Evolutionary conservation across 2,888 invertebrate genomes (phyloP).

Genomic region (Sphaerophoria taeniata): DNA sequence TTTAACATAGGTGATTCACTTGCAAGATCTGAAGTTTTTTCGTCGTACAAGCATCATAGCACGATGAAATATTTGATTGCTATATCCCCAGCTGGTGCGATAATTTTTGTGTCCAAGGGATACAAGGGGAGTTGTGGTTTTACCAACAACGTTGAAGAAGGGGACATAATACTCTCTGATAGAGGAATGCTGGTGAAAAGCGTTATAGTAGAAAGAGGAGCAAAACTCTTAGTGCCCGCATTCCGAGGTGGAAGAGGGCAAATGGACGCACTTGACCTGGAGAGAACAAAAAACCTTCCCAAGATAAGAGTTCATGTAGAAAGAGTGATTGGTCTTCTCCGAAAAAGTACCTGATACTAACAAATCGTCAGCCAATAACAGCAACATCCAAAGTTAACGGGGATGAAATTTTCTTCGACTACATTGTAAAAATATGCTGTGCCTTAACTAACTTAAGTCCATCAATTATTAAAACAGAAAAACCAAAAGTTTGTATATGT

Average conservation of each 20-base stretch:
- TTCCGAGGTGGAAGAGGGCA: neutral
- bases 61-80: conserved; percentile 33
- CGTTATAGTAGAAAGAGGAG: neutral
- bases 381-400: conserved; percentile 9
- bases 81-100: conserved; percentile 14
- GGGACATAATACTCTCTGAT: conserved; percentile 23
- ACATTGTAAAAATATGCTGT: conserved; percentile 27
- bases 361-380: conserved; percentile 13
- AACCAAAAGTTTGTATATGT: neutral
- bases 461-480: conserved; percentile 1
- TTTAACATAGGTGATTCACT: conserved; percentile 10
- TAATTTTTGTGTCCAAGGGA: conserved; percentile 35
- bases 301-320: conserved; percentile 6
- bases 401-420: conserved; percentile 15
- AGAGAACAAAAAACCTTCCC: neutral
- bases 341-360: conserved; percentile 3
- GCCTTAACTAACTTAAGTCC: conserved; percentile 25
- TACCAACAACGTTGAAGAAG: conserved; percentile 6
- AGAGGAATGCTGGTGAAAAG: conserved; percentile 14
- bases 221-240: conserved; percentile 25
- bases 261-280: neutral
- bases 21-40: conserved; percentile 1
- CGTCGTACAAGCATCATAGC: conserved; percentile 3
- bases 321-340: neutral
- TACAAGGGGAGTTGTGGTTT: conserved; percentile 15